phyloP scores from a whole-genome alignment of 2,888 invertebrate genomes.

The Drymonia ruficornis region DNA sequence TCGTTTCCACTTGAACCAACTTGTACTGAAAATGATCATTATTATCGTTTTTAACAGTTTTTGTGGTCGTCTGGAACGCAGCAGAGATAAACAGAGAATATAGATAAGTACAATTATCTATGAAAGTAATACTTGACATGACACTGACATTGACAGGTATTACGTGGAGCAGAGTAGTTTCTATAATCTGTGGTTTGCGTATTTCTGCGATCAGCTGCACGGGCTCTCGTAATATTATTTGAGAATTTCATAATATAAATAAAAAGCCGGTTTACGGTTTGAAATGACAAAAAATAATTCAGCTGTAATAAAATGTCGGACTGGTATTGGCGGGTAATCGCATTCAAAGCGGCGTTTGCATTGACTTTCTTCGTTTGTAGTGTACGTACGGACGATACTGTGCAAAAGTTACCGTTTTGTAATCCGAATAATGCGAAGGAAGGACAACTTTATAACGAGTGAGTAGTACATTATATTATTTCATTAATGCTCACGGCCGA shows the following conservation, averaged over 20 bases:
- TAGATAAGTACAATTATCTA: no score
- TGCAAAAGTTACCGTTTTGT: constrained; percentile 77
- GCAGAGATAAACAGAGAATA: no score
- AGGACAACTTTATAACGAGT: constrained; percentile 64
- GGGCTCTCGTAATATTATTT: constrained; percentile 45
- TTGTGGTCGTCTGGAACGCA: no score
- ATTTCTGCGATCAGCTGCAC: constrained; percentile 35
- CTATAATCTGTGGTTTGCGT: constrained; percentile 39
- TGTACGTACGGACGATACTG: constrained; percentile 68
- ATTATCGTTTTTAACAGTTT: no score
- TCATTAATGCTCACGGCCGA: neutral
- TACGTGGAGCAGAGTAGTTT: constrained; percentile 55
- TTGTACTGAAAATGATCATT: no score
- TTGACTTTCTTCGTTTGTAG: constrained; percentile 66
- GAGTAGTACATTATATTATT: constrained; percentile 43
- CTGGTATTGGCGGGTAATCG: constrained; percentile 77
- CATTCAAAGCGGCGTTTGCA: constrained; percentile 65
- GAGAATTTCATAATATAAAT: constrained; percentile 64
- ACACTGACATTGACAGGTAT: constrained; percentile 29
- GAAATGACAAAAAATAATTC: constrained; percentile 74
- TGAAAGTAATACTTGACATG: constrained; percentile 16
- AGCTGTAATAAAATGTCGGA: constrained; percentile 74
- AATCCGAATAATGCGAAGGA: constrained; percentile 68
- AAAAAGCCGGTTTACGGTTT: constrained; percentile 52
- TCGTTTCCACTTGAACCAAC: no score